These are phyloP conservation scores for Hyalella azteca DNA, from an alignment of 2,888 invertebrate species.

Conservation along the genomic window DNA sequence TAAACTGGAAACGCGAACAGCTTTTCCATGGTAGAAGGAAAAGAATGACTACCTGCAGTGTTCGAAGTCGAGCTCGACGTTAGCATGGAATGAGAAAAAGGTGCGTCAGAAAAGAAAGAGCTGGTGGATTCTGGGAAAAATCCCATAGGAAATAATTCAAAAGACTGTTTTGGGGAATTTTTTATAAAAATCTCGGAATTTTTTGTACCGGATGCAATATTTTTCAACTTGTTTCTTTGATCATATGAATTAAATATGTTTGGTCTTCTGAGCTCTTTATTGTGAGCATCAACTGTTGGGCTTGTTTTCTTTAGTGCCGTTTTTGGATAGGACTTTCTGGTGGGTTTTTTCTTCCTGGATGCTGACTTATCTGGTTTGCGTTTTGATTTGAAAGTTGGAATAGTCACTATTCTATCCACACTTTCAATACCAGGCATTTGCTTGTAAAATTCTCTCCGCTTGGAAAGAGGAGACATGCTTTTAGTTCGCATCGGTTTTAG, in stretches of 20 bases:
- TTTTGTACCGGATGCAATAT: too few relatives aligned
- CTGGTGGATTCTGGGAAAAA: neutral
- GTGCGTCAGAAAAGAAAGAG: neutral
- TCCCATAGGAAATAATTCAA: neutral
- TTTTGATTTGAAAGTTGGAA: conserved; percentile 4
- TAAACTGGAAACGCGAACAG: conserved; percentile 9
- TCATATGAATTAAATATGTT: too few relatives aligned
- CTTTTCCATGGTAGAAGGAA: neutral
- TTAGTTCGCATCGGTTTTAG: neutral
- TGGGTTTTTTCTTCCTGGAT: neutral
- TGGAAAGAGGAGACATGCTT: neutral
- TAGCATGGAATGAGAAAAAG: neutral
- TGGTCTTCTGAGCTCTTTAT: too few relatives aligned
- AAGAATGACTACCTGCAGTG: neutral
- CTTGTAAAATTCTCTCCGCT: neutral
- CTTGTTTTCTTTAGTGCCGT: too few relatives aligned
- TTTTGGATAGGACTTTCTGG: neutral
- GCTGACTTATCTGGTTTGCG: neutral
- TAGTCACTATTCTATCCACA: neutral
- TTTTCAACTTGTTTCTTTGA: neutral
- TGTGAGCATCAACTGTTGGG: too few relatives aligned
- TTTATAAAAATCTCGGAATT: neutral
- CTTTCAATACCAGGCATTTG: neutral
- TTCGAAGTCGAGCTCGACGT: neutral
- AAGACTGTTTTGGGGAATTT: neutral